phyloP scores from a whole-genome alignment of 2,888 invertebrate species.

The Lepetodrilus schrolli region DNA sequence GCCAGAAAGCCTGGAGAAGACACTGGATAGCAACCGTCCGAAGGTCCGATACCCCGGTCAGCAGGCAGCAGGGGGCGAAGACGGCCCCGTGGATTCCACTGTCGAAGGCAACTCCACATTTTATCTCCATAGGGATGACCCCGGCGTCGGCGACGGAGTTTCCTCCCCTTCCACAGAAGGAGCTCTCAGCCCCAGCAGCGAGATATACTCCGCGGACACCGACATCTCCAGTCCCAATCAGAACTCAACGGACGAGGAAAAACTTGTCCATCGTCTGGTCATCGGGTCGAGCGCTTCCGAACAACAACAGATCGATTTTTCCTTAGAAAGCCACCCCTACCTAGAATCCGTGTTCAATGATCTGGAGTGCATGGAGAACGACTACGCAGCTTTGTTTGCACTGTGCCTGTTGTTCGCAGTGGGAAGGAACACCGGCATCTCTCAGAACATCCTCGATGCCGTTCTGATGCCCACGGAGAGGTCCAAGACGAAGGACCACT shows the following conservation, averaged over 20 bases:
- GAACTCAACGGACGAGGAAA: slow-evolving; percentile 95
- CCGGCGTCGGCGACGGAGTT: slow-evolving; percentile 34
- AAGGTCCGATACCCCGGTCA: slow-evolving; percentile 37
- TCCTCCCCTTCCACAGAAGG: slow-evolving; percentile 53
- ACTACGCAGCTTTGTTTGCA: slow-evolving; percentile 93
- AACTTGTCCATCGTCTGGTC: slow-evolving; percentile 74
- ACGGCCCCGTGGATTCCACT: slow-evolving; percentile 8
- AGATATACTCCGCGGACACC: slow-evolving; percentile 54
- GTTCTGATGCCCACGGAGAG: slow-evolving; percentile 82
- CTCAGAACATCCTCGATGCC: slow-evolving; percentile 86
- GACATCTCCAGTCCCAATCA: slow-evolving; percentile 64
- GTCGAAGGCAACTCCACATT: slow-evolving; percentile 61
- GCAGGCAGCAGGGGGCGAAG: slow-evolving; percentile 31
- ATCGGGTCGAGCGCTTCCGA: slow-evolving; percentile 43
- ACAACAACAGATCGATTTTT: slow-evolving; percentile 64
- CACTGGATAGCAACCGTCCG: slow-evolving; percentile 78
- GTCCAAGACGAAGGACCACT: slow-evolving; percentile 80
- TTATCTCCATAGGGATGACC: slow-evolving; percentile 43
- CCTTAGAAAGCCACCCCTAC: slow-evolving; percentile 82
- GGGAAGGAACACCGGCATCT: slow-evolving; percentile 92
- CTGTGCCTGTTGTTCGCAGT: slow-evolving; percentile 94
- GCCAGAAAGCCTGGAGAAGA: slow-evolving; percentile 85
- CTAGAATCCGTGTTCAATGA: slow-evolving; percentile 91
- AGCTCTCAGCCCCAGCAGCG: slow-evolving; percentile 51
- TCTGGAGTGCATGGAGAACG: slow-evolving; percentile 92